Evolutionary conservation across 2,113 vertebrate genomes (phyloP).

Genomic region (Sciurus niger): DNA sequence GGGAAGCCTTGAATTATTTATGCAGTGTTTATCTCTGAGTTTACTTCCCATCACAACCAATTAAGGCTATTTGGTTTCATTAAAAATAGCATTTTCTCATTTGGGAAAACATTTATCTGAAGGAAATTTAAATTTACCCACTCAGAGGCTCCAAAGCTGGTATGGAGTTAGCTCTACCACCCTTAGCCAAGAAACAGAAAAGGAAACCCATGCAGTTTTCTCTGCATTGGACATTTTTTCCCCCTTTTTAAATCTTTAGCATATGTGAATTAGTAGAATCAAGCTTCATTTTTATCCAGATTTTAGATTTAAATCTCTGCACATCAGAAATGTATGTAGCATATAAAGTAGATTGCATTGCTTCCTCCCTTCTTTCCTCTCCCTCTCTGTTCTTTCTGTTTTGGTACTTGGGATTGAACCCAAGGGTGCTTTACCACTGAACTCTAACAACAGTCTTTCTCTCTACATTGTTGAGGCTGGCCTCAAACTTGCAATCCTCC

Average conservation of each 20-base stretch:
- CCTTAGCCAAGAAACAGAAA: conserved; percentile 77
- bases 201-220: conserved; percentile 60
- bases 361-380: background rate
- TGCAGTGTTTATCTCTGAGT: conserved; percentile 89
- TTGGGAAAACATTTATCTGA: conserved; percentile 88
- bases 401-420: background rate
- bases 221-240: background rate
- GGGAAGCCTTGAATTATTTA: conserved; percentile 90
- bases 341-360: background rate
- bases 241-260: conserved; percentile 22
- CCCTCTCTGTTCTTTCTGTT: background rate
- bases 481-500: background rate
- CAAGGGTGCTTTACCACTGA: background rate
- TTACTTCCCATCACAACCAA: conserved; percentile 91
- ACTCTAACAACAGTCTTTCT: background rate
- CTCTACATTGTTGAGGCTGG: background rate
- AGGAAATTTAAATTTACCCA: conserved; percentile 85
- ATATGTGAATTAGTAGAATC: conserved; percentile 12
- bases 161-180: conserved; percentile 74
- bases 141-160: conserved; percentile 80
- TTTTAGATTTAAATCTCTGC: conserved; percentile 34
- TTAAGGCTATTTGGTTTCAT: conserved; percentile 91
- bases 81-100: conserved; percentile 89
- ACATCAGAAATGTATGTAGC: background rate
- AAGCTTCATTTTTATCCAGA: conserved; percentile 7